phyloP scores from a whole-genome alignment of 2,113 vertebrate genomes.

The Asarcornis scutulata region DNA sequence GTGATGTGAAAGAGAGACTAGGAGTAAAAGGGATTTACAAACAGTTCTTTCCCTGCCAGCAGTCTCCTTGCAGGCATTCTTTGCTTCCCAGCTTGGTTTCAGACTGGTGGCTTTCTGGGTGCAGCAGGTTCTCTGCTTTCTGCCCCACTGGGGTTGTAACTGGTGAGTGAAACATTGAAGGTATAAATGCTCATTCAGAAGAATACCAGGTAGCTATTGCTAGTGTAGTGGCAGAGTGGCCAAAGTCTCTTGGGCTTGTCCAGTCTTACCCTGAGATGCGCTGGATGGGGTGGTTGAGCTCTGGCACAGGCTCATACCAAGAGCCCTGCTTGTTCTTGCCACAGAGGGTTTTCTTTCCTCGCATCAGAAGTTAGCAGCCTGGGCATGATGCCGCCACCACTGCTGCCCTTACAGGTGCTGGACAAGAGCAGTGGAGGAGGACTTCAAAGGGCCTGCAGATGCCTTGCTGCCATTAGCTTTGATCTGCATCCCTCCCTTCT shows the following conservation, averaged over 20 bases:
- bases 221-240: background rate
- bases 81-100: background rate
- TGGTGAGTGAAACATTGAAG: background rate
- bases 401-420: background rate
- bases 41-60: background rate
- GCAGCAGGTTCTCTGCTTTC: fast-evolving
- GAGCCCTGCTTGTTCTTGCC: fast-evolving
- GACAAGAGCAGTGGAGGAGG: background rate
- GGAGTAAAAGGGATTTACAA: background rate
- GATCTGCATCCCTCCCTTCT: background rate
- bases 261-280: background rate
- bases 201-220: background rate
- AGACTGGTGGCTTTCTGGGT: background rate
- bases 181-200: background rate
- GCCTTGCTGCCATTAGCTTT: background rate
- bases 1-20: background rate
- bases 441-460: background rate
- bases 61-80: background rate
- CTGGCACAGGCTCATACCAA: background rate
- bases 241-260: background rate
- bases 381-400: fast-evolving
- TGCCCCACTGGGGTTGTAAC: background rate
- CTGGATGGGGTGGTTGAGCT: background rate
- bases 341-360: background rate
- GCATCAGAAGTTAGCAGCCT: background rate